Evolutionary conservation across 1,140 invertebrate genomes (phyloP), one percentile per base, ranked within the genome.

Genomic region (Heliconius hewitsoni): DNA sequence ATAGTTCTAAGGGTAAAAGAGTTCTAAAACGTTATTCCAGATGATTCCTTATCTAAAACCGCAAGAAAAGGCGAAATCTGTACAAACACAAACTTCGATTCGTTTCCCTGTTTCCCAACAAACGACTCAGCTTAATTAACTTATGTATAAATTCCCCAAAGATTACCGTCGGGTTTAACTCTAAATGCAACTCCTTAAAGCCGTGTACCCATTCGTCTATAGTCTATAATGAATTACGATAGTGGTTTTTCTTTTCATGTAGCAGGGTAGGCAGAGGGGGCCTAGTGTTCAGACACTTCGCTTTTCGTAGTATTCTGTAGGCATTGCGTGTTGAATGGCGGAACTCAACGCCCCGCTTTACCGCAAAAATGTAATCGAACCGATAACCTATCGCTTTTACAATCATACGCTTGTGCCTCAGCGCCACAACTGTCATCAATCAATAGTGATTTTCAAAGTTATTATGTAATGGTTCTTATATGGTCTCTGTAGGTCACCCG

Each of bases 101-200:
- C 23, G 34, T 78, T 78, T 73, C 37, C 52, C 16, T 46, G 55
- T 46, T 73, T 78, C 71, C 19, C 19, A 78, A 73, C 77, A 73
- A 74, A 78, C 71, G 71, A 74, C 55, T 78, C 71, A 57, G 77
- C 77, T 78, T 73, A 78, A 78, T 78, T 78, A 78, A 78, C 71
- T 73, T 55, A 73, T 71, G 77, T 78, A 74, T 66, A 42, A 73
- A 78, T 78, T 78, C 77, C 77, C 77, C 46, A n/a, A 60, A 55
- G 71, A 72, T 73, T 72, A 57, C 57, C 52, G 71, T 72, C 70
- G 70, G 34, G 52, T 27, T 60, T 66, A 72, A 71, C 27, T 37
- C 70, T 73, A 55, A 73, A 78, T 78, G 77, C 77, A 78, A 78
- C 52, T 78, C 77, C 52, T 73, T 72, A 71, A 66, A 42, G 39